Conservation (phyloP, 2,113 vertebrate species). For the Neolamprologus longior region DNA sequence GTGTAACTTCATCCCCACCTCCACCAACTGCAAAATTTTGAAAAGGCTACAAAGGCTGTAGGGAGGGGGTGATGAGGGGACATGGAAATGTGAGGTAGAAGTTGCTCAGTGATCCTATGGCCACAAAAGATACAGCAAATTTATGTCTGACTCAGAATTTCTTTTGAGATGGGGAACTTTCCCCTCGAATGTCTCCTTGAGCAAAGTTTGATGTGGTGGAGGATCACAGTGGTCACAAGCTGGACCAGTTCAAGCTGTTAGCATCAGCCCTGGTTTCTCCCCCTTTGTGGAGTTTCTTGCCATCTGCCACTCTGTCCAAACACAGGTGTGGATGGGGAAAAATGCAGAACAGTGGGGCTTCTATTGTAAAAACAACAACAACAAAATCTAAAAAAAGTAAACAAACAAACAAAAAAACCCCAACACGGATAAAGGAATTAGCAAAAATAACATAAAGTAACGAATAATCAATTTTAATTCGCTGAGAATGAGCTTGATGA, state of each 20-base stretch:
- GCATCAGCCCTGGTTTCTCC: neutral
- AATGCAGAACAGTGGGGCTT: neutral
- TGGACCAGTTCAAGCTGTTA: neutral
- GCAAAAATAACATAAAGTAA: neutral
- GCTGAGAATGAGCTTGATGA: neutral
- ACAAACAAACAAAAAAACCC: accelerated
- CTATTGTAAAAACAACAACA: neutral
- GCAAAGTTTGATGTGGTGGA: neutral
- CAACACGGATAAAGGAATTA: neutral
- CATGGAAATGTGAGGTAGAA: neutral
- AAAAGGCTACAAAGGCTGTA: neutral
- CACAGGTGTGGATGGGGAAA: neutral
- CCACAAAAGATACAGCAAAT: neutral
- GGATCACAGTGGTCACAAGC: neutral
- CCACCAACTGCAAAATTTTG: neutral
- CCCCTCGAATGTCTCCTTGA: neutral
- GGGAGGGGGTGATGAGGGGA: neutral
- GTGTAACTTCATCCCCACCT: neutral
- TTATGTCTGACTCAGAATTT: neutral
- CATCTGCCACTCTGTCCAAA: neutral
- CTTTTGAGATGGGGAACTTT: neutral
- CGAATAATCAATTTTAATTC: accelerated
- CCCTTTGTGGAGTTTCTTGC: neutral
- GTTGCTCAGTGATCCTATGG: neutral
- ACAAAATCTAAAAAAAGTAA: neutral